These are phyloP conservation scores for Goniozus legneri DNA, from an alignment of 1,140 invertebrate species.

Conservation along the genomic window DNA sequence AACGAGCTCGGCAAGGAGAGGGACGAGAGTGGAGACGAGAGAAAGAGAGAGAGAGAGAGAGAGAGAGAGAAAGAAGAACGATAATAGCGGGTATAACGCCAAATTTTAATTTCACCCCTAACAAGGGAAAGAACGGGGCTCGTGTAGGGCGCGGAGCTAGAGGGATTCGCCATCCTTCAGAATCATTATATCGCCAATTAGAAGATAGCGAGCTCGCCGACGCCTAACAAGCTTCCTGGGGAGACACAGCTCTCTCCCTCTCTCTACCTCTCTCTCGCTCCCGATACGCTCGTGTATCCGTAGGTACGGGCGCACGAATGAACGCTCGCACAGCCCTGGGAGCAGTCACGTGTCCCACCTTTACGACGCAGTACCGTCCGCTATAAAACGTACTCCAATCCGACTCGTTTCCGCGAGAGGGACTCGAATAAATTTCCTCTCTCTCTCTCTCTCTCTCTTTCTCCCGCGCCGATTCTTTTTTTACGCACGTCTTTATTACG, in stretches of 20 bases:
- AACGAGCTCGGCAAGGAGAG: slow-evolving; percentile 16
- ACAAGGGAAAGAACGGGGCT: slow-evolving; percentile 45
- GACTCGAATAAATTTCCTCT: neutral
- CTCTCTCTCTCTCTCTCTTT: too few species aligned
- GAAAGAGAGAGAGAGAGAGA: slow-evolving; percentile 1
- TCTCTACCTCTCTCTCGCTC: slow-evolving; percentile 1
- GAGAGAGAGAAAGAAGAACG: neutral
- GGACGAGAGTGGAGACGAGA: neutral
- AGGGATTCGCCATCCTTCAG: slow-evolving; percentile 53
- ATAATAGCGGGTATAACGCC: slow-evolving; percentile 26
- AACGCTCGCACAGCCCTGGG: too few species aligned
- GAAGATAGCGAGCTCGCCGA: slow-evolving; percentile 50
- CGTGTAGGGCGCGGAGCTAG: slow-evolving; percentile 38
- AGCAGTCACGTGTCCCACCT: neutral
- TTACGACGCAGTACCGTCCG: neutral
- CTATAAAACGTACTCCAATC: neutral
- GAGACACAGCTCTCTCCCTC: slow-evolving; percentile 30
- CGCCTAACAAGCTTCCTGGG: slow-evolving; percentile 55
- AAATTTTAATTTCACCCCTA: slow-evolving; percentile 52
- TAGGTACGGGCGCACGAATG: neutral
- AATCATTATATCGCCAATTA: slow-evolving; percentile 58
- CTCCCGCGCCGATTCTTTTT: neutral
- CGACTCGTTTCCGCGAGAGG: too few species aligned
- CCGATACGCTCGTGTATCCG: neutral
- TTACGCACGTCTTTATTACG: neutral